phyloP scores from a whole-genome alignment of 2,888 invertebrate species.

The Lutraria lutraria region DNA sequence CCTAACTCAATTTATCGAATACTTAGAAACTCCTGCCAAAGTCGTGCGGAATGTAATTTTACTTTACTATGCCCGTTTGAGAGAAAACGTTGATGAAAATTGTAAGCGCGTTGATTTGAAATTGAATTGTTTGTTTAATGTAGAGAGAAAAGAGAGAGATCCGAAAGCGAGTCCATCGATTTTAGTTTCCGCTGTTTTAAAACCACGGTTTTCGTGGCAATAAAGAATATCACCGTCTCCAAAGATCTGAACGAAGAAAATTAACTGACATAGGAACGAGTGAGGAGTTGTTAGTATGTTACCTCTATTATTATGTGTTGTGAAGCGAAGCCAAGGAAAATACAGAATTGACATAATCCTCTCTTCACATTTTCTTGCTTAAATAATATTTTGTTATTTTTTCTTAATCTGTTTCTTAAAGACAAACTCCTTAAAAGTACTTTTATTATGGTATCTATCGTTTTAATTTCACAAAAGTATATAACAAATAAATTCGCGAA shows the following conservation, averaged over 20 bases:
- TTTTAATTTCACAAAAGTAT: too few species aligned
- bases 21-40: constrained; percentile 1
- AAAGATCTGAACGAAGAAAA: constrained; percentile 41
- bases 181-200: constrained; percentile 27
- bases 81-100: constrained; percentile 14
- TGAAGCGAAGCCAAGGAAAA: neutral
- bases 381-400: neutral
- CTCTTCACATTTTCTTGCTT: neutral
- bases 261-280: constrained; percentile 33
- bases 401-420: neutral
- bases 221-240: constrained; percentile 42
- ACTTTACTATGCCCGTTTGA: neutral
- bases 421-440: neutral
- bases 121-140: constrained; percentile 41
- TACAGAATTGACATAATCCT: neutral
- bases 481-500: too few species aligned
- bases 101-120: constrained; percentile 24
- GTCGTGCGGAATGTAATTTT: neutral
- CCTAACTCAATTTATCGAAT: constrained; percentile 6
- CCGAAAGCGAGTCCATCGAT: constrained; percentile 39
- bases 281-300: neutral
- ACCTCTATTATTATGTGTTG: neutral
- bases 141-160: constrained; percentile 13
- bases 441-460: too few species aligned
- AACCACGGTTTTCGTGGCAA: constrained; percentile 17